These are phyloP conservation scores for Pyralis farinalis DNA, from an alignment of 2,888 invertebrate genomes.

Conservation along the genomic window DNA sequence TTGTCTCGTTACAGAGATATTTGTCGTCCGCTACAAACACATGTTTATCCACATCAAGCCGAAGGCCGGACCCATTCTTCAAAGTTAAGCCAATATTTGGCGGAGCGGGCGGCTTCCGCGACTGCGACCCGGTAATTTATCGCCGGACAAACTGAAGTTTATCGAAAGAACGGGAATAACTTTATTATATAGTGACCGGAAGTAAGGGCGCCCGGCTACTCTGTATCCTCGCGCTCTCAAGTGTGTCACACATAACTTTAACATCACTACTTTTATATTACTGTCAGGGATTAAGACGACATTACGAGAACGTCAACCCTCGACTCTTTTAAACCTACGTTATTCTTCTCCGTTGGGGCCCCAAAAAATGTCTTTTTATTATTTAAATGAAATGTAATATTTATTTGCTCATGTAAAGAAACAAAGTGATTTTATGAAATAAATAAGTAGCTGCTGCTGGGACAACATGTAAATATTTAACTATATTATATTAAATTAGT, in stretches of 20 bases:
- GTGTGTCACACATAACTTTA: conserved; percentile 13
- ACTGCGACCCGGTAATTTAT: conserved; percentile 75
- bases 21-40: conserved; percentile 39
- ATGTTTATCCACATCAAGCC: conserved; percentile 55
- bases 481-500: no score
- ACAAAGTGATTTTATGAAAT: no score
- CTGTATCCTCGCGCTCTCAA: conserved; percentile 35
- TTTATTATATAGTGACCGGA: conserved; percentile 81
- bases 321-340: no score
- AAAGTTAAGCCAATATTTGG: conserved; percentile 79
- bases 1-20: conserved; percentile 14
- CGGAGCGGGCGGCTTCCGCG: conserved; percentile 49
- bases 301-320: no score
- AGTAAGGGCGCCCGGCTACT: conserved; percentile 39
- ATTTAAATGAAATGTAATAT: no score
- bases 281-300: no score
- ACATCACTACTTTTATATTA: no score
- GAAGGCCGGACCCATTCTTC: conserved; percentile 53
- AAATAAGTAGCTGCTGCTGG: no score
- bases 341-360: no score
- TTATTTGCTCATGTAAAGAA: no score
- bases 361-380: no score
- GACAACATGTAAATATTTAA: no score
- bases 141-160: conserved; percentile 76
- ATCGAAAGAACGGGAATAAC: conserved; percentile 80